Base-by-base conservation (phyloP, 2,888 invertebrate species). In the Metacarcinus magister region DNA sequence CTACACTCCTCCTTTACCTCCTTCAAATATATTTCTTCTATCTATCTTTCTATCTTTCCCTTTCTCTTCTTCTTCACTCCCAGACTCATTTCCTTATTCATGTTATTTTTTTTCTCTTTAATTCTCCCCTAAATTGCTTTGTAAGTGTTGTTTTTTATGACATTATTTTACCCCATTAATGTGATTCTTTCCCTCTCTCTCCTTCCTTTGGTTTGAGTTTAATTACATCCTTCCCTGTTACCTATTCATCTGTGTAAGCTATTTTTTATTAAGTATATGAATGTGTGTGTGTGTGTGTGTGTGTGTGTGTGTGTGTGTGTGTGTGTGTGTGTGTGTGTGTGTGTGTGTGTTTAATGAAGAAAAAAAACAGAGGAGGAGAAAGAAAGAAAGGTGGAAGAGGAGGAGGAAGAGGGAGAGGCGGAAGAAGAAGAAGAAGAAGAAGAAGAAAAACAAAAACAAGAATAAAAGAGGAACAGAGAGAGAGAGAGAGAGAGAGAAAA, bases 401-500 rank as follows among this genome's bases (percentile, higher is more conserved):
- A 67, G n/a, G 7, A 67, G 5, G 5, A 67, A 67, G 67, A 67
- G 5, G n/a, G n/a, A n/a, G n/a, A 67, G n/a, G 19, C 1, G 5
- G n/a, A 67, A 67, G n/a, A 67, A n/a, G n/a, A 67, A n/a, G 19
- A n/a, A n/a, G 19, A 67, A 67, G 10, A 2, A 67, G 19, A 8
- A 67, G 7, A n/a, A 23, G 0, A n/a, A 67, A 67, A 67, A 0
- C 1, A 23, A 5, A n/a, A 23, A n/a, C 0, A 67, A n/a, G 67
- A 67, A 3, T 23, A 67, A n/a, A 67, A 75, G 75, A 75, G 75
- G 4, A 10, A 75, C 28, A 75, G 75, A 75, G 75, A 75, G 75
- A 75, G 75, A 75, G 75, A 75, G 75, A 75, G 75, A 75, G 75
- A 75, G 75, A 75, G 82, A 82, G 67, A 67, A 19, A 67, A 67